Evolutionary conservation across 2,113 vertebrate genomes (phyloP), one percentile per base, ranked within the genome.

Genomic region (Lontra canadensis): DNA sequence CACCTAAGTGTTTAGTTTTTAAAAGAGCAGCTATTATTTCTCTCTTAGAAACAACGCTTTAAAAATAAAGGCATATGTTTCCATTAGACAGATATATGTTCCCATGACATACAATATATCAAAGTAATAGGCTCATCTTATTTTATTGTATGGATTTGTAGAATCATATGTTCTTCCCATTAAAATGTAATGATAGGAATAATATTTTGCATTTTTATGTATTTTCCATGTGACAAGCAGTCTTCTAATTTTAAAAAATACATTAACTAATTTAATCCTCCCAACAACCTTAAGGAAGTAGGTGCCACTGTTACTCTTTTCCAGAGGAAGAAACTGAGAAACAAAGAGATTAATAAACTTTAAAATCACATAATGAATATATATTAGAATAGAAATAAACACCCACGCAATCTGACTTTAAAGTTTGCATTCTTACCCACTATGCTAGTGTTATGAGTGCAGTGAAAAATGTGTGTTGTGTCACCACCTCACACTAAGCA

Each of bases 31-130:
- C 13, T 90, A 63, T 96, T 93, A 84, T 87, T 80, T 67, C 42
- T 96, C 31, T 6, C 71, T 83, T 86, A 93, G 49, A 97, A 96
- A 84, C 11, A 94, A n/a, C 29, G 6, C 6, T 95, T 90, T 76
- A 57, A 84, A 90, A 94, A 78, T 81, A 81, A 93, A 92, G 10
- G 7, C 71, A 65, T 65, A 67, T 76, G 47, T n/a, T 83, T 93
- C 25, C 82, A 85, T 90, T 94, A 80, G 20, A 79, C 9, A 52
- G 12, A 81, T 86, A 80, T 7, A 55, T 39, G 9, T 49, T 88
- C 18, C 61, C 61, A 63, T 26, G 31, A 74, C 21, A 94, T 71
- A 59, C 3, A 71, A 83, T 82, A n/a, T 39, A 88, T 92, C 83
- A 95, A 85, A 95, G 12, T 92, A 89, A 97, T 69, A 74, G n/a